These are phyloP conservation scores for Scartelaos histophorus DNA, from an alignment of 2,113 vertebrate species.

Conservation along the genomic window DNA sequence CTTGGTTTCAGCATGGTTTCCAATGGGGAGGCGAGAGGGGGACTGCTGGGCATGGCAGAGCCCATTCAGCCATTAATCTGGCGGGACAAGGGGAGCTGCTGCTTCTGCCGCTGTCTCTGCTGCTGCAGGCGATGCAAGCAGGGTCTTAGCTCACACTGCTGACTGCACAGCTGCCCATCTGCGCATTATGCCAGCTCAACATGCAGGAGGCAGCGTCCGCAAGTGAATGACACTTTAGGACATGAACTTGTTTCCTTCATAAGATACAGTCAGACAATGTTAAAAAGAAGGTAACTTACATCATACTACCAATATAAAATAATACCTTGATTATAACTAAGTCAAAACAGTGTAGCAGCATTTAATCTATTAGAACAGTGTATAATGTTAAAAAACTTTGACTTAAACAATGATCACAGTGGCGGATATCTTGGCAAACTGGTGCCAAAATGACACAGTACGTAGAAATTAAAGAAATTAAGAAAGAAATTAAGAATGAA, in stretches of 20 bases:
- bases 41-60: conserved; percentile 66
- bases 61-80: conserved; percentile 77
- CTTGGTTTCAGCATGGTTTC: conserved; percentile 71
- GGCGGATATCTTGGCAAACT: not conserved
- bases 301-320: too few relatives aligned
- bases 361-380: not conserved
- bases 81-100: conserved; percentile 68
- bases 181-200: conserved; percentile 32
- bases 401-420: not conserved
- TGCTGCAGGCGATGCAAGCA: conserved; percentile 66
- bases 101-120: conserved; percentile 49
- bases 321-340: not conserved
- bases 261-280: conserved; percentile 31
- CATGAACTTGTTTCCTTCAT: conserved; percentile 39
- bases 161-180: conserved; percentile 63
- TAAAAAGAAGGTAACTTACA: too few relatives aligned
- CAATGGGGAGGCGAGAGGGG: conserved; percentile 64
- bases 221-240: conserved; percentile 58
- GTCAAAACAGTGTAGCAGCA: not conserved
- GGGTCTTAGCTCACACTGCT: conserved; percentile 71
- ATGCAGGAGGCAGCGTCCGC: conserved; percentile 42
- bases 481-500: not conserved
- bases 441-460: not conserved
- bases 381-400: not conserved
- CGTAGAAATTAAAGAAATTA: not conserved